A percentile compares a stretch with the other conserved stretches of the same genome.
Evolutionary conservation across 2,888 invertebrate species (phyloP).

Genomic region (Mactromeris polynyma): DNA sequence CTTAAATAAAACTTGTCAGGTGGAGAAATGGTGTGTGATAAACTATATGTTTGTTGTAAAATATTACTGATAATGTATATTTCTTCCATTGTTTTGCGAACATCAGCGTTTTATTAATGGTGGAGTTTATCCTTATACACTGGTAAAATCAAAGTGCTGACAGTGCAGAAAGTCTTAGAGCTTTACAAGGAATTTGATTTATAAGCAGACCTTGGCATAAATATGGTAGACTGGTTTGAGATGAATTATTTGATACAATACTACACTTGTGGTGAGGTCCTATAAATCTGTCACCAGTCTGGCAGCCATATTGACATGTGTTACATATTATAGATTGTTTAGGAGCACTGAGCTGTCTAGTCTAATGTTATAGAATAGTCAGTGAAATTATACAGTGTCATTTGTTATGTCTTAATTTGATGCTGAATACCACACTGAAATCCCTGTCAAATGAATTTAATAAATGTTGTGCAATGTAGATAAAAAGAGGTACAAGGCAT

Average conservation of each 20-base stretch:
- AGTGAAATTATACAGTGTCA: neutral
- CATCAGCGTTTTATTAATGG: too few species aligned
- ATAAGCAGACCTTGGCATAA: neutral
- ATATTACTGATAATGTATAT: too few species aligned
- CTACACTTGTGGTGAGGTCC: neutral
- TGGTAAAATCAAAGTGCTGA: too few species aligned
- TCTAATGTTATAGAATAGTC: neutral
- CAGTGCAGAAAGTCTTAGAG: too few species aligned
- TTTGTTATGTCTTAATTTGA: neutral
- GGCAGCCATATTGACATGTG: conserved; percentile 3
- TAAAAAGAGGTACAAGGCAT: neutral
- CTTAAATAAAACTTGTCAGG: too few species aligned
- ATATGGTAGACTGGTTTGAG: neutral
- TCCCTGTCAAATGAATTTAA: neutral
- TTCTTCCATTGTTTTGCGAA: too few species aligned
- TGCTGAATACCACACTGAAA: neutral
- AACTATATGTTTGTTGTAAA: too few species aligned
- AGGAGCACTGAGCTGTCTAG: neutral
- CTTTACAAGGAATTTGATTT: neutral
- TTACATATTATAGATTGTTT: neutral
- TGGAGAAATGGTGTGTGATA: too few species aligned
- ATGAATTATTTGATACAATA: conserved; percentile 3
- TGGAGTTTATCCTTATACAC: too few species aligned
- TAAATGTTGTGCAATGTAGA: neutral
- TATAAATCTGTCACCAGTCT: neutral